phyloP scores from a whole-genome alignment of 2,888 invertebrate species.

The Protodeltote pygarga region DNA sequence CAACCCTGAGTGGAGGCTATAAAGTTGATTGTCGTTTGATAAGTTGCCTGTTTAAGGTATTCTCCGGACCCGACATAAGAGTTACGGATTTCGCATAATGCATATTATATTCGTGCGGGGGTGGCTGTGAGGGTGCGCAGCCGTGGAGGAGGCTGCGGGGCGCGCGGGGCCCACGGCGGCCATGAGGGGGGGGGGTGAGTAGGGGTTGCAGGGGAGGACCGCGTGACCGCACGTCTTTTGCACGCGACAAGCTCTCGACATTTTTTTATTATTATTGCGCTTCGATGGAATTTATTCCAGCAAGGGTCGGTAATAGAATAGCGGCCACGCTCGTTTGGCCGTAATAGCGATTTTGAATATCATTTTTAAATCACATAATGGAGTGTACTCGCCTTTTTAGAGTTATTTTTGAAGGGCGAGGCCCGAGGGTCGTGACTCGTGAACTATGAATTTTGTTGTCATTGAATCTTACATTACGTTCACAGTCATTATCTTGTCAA shows the following conservation, averaged over 20 bases:
- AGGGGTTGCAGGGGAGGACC: conserved; percentile 53
- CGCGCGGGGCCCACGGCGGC: conserved; percentile 40
- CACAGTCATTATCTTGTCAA: conserved; percentile 4
- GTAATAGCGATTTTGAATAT: conserved; percentile 82
- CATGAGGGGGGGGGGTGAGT: conserved; percentile 26
- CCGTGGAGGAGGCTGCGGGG: conserved; percentile 52
- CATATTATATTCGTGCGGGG: conserved; percentile 82
- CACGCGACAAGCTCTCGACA: conserved; percentile 86
- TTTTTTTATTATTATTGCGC: conserved; percentile 87
- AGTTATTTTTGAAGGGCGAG: conserved; percentile 72
- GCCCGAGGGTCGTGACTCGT: conserved; percentile 39
- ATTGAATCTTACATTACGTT: conserved; percentile 38
- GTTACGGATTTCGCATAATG: conserved; percentile 87
- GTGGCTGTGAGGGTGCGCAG: conserved; percentile 59
- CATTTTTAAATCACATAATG: conserved; percentile 85
- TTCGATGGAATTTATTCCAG: conserved; percentile 83
- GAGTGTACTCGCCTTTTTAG: conserved; percentile 77
- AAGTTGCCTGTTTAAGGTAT: conserved; percentile 69
- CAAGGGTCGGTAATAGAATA: conserved; percentile 79
- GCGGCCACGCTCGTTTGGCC: conserved; percentile 74
- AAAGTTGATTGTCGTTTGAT: conserved; percentile 45
- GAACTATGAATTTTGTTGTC: conserved; percentile 45
- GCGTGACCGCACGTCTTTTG: conserved; percentile 85
- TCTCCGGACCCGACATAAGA: conserved; percentile 79
- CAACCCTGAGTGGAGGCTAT: conserved; percentile 14